Base-by-base conservation (phyloP, 1,140 invertebrate genomes). In the Anthonomus grandis region DNA sequence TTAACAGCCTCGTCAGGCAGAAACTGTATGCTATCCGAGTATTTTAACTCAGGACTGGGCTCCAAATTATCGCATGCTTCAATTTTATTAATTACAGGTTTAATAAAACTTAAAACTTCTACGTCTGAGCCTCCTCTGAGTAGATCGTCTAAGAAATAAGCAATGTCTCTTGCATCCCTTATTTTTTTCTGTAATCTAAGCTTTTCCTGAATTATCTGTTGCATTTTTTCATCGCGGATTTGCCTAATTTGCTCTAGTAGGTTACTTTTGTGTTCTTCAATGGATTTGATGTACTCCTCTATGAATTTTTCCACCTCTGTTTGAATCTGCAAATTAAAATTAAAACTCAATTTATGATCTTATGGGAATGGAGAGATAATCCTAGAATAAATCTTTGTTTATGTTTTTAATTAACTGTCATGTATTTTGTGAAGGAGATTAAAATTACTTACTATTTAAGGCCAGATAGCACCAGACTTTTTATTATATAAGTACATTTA, bases 61-160 rank as follows among this genome's bases (percentile, higher is more conserved):
- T 66, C 64, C 10, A 63, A 54, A 60, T 81, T 78, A 23, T 77
- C 77, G 51, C 81, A 79, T 44, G 70, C 73, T 65, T 86, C 83
- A 38, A 89, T 74, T 51, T 85, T 78, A 15, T 78, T 80, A 0
- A 87, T 65, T 4, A 88, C 77, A 2, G 81, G 78, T 18, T 76
- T 78, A 49, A 81, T 78, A 55, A 87, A 78, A 19, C 80, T 83
- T 0, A 89, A 70, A 34, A 88, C 75, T 73, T 89, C 84, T 23
- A 83, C 80, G 62, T 86, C 81, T 1, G 81, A 83, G 3, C 82
- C 85, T 60, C 83, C 81, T 0, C 78, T 73, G 8, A 86, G 73
- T 13, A 86, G 73, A 55, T 83, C 82, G 49, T 85, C 82, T 34
- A 80, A 74, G 31, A 86, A 81, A 17, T 74, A 71, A 38, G 85